Conservation (phyloP, 2,797 vertebrate genomes). For the Enteromius trimaculatus region DNA sequence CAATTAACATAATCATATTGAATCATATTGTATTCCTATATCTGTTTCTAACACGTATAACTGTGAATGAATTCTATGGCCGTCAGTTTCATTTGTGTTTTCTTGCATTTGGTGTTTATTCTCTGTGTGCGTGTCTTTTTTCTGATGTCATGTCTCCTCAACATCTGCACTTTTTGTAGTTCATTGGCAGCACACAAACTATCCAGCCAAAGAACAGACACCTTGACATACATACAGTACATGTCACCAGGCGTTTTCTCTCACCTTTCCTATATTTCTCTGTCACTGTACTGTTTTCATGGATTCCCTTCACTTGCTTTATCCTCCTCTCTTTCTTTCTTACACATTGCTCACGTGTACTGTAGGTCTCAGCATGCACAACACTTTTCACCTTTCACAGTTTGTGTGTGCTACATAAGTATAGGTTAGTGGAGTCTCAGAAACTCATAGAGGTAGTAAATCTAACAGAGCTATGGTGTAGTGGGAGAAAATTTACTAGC, state of each 20-base stretch:
- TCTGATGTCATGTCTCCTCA: conserved; percentile 35
- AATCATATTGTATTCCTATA: background rate
- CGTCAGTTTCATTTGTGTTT: conserved; percentile 14
- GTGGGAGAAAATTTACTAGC: background rate
- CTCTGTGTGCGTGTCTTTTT: background rate
- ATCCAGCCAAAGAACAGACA: conserved; percentile 16
- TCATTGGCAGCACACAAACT: background rate
- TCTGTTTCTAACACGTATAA: background rate
- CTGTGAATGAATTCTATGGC: background rate
- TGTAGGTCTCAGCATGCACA: background rate
- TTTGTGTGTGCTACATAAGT: conserved; percentile 49
- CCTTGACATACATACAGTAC: conserved; percentile 6
- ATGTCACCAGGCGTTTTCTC: background rate
- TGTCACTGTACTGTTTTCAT: background rate
- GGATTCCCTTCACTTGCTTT: background rate
- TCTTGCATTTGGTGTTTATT: conserved; percentile 32
- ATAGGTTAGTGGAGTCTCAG: conserved; percentile 3
- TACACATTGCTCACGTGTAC: background rate
- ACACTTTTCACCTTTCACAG: conserved; percentile 57
- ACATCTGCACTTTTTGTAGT: conserved; percentile 67
- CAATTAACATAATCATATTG: background rate
- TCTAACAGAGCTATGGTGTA: conserved; percentile 6
- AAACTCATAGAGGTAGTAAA: conserved; percentile 15
- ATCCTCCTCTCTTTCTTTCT: background rate
- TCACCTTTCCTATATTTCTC: background rate